Evolutionary conservation across 2,888 invertebrate genomes (phyloP), one percentile per base, ranked within the genome.

Genomic region (Mellilla xanthometata): DNA sequence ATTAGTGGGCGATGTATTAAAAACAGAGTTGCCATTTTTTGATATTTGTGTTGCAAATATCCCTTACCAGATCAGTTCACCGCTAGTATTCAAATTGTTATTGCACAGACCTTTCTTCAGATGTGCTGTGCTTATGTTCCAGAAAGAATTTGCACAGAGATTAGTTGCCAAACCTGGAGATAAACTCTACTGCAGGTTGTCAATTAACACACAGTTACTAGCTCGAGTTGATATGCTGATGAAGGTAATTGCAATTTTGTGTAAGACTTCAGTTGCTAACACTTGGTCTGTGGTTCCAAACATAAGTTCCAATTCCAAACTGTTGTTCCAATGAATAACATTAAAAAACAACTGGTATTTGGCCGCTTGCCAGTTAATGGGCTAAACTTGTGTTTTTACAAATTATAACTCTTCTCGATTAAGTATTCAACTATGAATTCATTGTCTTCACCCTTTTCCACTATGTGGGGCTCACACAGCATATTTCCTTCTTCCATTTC

Each of bases 51-150:
- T 99, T 15, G 99, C 99, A 12, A 99, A 99, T 88, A 92, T 99
- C 30, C 99, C 99, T 0, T 99, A 99, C 72, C 98, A 99, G 89
- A 99, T 99, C 65, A 97, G 97, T 61, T 99, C 99, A 1, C 98
- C 99, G 0, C 91, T 99, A 64, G 95, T 99, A 1, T 99, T 99
- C 79, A 99, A 99, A 82, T 83, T 99, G 30, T 89, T 99, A 12
- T 88, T 98, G 3, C 98, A 99, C 84, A 87, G 94, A 15, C 94
- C 95, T 12, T 93, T 94, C 70, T 95, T 94, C 68, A 93, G 99
- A 58, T 99, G 98, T 91, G 99, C 99, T 10, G 94, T 99, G 2
- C 90, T 99, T 6, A 99, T 99, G 99, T 99, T 99, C 74, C 99
- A 99, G 89, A 93, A 96, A 66, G 99, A 99, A 90, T 99, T 99